Evolutionary conservation across 2,797 vertebrate genomes (phyloP).

Genomic region (Hirundo rustica): DNA sequence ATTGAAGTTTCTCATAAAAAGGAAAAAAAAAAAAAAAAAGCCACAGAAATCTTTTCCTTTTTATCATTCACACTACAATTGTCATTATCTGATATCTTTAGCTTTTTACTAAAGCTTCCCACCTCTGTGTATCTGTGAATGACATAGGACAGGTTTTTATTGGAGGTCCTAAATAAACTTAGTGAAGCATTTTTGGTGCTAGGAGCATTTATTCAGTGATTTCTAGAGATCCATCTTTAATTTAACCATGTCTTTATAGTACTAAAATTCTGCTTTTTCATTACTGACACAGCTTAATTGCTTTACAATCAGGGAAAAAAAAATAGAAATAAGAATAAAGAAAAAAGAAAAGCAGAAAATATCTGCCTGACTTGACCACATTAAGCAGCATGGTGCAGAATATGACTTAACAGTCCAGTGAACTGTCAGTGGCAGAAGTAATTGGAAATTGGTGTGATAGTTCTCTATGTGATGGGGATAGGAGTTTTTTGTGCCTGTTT

Average conservation of each 20-base stretch:
- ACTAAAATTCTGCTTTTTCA: constrained; percentile 63
- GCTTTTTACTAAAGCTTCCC: not conserved
- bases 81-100: not conserved
- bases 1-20: not conserved
- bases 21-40: not conserved
- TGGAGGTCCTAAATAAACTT: constrained; percentile 17
- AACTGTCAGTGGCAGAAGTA: constrained; percentile 76
- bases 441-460: constrained; percentile 77
- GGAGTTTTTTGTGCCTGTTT: constrained; percentile 69
- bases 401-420: constrained; percentile 76
- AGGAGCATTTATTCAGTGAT: not conserved
- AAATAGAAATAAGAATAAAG: constrained; percentile 43
- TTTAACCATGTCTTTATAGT: constrained; percentile 45
- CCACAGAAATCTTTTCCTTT: not conserved
- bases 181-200: constrained; percentile 26
- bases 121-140: not conserved
- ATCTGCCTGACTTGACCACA: constrained; percentile 65
- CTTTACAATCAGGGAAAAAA: constrained; percentile 59
- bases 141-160: not conserved
- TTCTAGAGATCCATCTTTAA: constrained; percentile 51
- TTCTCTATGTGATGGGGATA: constrained; percentile 57
- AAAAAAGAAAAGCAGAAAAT: constrained; percentile 42
- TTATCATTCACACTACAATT: not conserved
- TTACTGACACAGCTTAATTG: constrained; percentile 75
- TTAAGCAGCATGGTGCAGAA: constrained; percentile 72